A percentile compares a stretch with the other conserved stretches of the same genome.
phyloP scores from a whole-genome alignment of 2,113 vertebrate species.

The Sphaerodactylus townsendi region DNA sequence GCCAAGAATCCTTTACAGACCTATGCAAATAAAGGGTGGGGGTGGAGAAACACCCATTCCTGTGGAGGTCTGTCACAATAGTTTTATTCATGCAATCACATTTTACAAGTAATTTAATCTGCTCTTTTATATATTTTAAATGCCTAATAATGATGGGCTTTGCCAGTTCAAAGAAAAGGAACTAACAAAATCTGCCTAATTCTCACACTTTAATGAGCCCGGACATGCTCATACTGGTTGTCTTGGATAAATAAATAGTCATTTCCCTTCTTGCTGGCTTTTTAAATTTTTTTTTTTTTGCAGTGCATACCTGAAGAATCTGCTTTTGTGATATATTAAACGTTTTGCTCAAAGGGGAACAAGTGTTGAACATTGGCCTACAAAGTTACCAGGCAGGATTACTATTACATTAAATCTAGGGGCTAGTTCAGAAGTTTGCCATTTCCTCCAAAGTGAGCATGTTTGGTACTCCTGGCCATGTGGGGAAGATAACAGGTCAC shows the following conservation, averaged over 20 bases:
- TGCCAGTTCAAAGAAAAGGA: conserved; percentile 26
- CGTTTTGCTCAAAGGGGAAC: background rate
- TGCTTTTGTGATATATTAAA: conserved; percentile 9
- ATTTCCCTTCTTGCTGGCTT: background rate
- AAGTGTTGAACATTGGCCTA: background rate
- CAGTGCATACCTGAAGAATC: background rate
- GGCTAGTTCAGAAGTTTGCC: background rate
- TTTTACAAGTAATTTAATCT: conserved; percentile 33
- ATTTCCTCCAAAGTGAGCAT: background rate
- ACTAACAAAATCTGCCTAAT: conserved; percentile 5
- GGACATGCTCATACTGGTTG: background rate
- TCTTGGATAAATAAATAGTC: conserved; percentile 22
- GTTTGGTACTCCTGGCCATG: background rate
- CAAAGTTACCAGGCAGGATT: background rate
- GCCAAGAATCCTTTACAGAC: conserved; percentile 33
- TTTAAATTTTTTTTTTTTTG: background rate
- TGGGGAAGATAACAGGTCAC: background rate
- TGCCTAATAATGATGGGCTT: conserved; percentile 22
- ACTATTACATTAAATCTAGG: background rate
- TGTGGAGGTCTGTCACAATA: conserved; percentile 25
- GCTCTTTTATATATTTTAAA: conserved; percentile 31
- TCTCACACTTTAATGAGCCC: conserved; percentile 8
- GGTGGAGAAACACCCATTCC: conserved; percentile 31
- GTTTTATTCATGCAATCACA: conserved; percentile 27
- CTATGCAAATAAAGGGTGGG: conserved; percentile 28